Conservation (phyloP, 2,113 vertebrate species). For the Formicarius rufipectus region DNA sequence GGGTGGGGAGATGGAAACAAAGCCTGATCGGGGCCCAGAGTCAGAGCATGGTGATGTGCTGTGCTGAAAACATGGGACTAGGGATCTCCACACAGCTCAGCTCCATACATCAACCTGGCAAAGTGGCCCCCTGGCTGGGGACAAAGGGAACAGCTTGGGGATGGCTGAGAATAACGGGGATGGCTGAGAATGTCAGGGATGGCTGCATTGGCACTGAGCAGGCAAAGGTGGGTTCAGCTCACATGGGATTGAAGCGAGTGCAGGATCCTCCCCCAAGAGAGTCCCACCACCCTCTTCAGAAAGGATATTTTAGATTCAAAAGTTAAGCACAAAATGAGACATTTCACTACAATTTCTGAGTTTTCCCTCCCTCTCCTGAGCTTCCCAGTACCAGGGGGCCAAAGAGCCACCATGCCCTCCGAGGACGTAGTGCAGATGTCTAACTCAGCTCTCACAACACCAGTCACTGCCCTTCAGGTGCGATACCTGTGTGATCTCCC, state of each 20-base stretch:
- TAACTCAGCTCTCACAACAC: not conserved
- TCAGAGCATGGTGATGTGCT: not conserved
- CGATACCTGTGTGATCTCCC: not conserved
- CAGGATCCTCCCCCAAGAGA: not conserved
- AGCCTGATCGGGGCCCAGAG: not conserved
- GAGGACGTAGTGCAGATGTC: not conserved
- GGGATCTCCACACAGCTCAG: not conserved
- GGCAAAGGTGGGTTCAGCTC: not conserved
- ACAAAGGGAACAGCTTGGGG: not conserved
- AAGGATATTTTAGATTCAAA: not conserved
- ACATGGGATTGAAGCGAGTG: not conserved
- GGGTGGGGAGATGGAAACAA: fast-evolving
- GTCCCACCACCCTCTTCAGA: fast-evolving
- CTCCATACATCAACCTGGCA: not conserved
- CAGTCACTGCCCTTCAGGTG: not conserved
- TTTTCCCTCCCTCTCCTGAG: not conserved
- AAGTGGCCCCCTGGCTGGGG: not conserved
- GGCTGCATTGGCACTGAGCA: not conserved
- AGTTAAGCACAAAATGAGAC: not conserved
- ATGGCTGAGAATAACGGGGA: not conserved
- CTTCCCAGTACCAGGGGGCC: not conserved
- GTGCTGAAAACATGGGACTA: not conserved
- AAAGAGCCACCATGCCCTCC: not conserved
- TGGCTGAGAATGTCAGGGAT: not conserved
- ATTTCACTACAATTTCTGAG: not conserved